Percentiles rank a stretch among this genome's conserved stretches.
Conservation (phyloP, 2,797 vertebrate genomes). For the Vireo griseus region DNA sequence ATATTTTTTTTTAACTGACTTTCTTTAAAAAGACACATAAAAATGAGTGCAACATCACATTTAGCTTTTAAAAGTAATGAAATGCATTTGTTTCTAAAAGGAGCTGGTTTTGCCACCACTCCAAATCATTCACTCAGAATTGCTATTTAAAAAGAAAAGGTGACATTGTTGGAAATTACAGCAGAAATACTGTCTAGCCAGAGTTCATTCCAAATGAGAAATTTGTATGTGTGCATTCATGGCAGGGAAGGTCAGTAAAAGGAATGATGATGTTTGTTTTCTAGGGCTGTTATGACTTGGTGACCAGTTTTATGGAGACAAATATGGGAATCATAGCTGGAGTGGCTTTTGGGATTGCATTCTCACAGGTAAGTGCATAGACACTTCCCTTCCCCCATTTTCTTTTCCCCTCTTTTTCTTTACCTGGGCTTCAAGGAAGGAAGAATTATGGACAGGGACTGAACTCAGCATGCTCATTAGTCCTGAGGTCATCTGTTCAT, state of each 20-base stretch:
- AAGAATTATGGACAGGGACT: slow-evolving; percentile 60
- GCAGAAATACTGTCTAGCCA: background rate
- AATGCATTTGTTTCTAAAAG: background rate
- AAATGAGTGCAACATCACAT: background rate
- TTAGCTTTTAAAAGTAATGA: background rate
- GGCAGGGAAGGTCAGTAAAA: background rate
- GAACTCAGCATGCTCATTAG: slow-evolving; percentile 66
- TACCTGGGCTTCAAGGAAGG: slow-evolving; percentile 1
- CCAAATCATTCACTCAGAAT: background rate
- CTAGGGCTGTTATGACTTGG: slow-evolving; percentile 93
- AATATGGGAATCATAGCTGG: slow-evolving; percentile 97
- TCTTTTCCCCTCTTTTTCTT: background rate
- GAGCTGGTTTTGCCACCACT: background rate
- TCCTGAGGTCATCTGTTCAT: slow-evolving; percentile 76
- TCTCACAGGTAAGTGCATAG: slow-evolving; percentile 86
- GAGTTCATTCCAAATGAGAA: background rate
- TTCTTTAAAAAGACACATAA: background rate
- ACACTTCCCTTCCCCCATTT: background rate
- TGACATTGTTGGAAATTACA: background rate
- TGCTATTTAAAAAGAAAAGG: background rate
- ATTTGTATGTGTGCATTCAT: background rate
- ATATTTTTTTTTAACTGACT: background rate
- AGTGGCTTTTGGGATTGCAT: slow-evolving; percentile 93
- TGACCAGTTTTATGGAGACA: slow-evolving; percentile 91
- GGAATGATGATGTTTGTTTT: slow-evolving; percentile 36